Evolutionary conservation across 2,888 invertebrate species (phyloP).

Genomic region (Brassicogethes aeneus): DNA sequence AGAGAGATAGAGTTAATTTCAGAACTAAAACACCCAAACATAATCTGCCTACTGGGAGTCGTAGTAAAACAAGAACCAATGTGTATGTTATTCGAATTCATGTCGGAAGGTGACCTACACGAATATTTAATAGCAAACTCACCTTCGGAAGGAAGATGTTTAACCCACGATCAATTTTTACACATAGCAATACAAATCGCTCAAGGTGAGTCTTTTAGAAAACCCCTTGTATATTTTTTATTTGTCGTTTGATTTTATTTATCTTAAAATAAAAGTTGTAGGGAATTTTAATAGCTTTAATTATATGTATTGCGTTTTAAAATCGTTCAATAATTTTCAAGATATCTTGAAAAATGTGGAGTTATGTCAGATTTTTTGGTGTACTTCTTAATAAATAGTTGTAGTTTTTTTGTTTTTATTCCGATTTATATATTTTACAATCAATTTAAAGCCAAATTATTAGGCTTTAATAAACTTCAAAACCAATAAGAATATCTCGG

Average conservation of each 20-base stretch:
- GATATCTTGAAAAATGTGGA: too few relatives aligned
- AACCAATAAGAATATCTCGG: neutral
- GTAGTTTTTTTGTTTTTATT: too few relatives aligned
- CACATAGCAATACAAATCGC: conserved; percentile 86
- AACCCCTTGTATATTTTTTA: conserved; percentile 25
- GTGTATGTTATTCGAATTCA: conserved; percentile 96
- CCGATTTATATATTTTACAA: too few relatives aligned
- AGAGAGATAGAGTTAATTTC: conserved; percentile 92
- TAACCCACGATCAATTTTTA: conserved; percentile 79
- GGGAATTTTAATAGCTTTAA: too few relatives aligned
- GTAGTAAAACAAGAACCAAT: conserved; percentile 81
- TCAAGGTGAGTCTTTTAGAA: conserved; percentile 41
- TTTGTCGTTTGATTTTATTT: conserved; percentile 4
- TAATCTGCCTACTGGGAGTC: conserved; percentile 90
- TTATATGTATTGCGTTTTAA: too few relatives aligned
- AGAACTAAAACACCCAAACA: conserved; percentile 89
- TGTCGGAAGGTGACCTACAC: conserved; percentile 92
- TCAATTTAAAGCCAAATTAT: too few relatives aligned
- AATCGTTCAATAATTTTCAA: too few relatives aligned
- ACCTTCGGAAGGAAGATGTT: conserved; percentile 68
- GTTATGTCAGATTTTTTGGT: too few relatives aligned
- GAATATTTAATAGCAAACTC: conserved; percentile 90
- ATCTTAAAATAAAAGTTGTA: neutral
- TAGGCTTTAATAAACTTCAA: too few relatives aligned
- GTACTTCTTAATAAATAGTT: too few relatives aligned